A percentile compares a stretch with the other conserved stretches of the same genome.
Conservation (phyloP, 2,113 vertebrate species). For the Myrmophylax atrothorax region DNA sequence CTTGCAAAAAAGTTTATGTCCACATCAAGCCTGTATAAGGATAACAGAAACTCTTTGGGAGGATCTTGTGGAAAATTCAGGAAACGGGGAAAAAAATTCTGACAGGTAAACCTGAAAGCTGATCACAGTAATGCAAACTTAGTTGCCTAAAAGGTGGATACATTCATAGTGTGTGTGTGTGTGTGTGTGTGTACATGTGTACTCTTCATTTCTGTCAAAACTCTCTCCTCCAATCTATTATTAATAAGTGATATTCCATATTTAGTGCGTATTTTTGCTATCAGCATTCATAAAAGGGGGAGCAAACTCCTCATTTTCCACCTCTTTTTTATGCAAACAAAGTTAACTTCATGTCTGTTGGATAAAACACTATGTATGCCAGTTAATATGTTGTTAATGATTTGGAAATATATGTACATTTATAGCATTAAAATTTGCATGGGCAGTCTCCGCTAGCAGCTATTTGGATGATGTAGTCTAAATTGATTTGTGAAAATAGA, state of each 20-base stretch:
- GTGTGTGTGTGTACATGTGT: neutral
- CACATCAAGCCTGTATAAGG: neutral
- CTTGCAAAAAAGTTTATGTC: conserved; percentile 40
- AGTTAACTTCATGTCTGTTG: neutral
- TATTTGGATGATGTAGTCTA: neutral
- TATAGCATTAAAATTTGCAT: neutral
- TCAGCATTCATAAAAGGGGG: neutral
- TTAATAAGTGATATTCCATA: neutral
- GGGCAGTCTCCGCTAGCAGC: neutral
- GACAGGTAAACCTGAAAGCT: neutral
- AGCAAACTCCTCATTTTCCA: neutral
- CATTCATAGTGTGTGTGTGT: neutral
- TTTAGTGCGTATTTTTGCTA: neutral
- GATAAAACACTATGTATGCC: neutral
- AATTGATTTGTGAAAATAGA: neutral
- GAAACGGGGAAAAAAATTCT: neutral
- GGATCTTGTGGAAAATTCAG: neutral
- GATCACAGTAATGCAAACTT: neutral
- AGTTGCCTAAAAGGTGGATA: neutral
- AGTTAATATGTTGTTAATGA: neutral
- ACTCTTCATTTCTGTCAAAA: neutral
- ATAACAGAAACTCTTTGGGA: neutral
- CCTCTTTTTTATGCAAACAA: neutral
- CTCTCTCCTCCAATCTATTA: neutral
- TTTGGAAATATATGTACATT: neutral